phyloP scores from a whole-genome alignment of 2,797 vertebrate genomes.

The Rallus crepitans region DNA sequence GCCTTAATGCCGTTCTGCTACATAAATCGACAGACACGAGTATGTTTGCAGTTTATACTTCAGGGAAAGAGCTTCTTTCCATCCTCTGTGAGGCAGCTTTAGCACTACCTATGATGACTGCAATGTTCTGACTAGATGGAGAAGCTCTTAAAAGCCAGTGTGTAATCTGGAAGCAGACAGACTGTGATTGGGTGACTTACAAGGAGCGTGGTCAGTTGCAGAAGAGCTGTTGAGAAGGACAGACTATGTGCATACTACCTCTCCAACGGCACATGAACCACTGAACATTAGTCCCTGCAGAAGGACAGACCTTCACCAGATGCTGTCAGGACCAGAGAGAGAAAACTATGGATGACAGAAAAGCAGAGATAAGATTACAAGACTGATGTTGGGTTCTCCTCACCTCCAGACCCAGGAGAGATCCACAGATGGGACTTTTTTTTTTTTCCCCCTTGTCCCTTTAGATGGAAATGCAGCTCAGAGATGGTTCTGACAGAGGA shows the following conservation, averaged over 20 bases:
- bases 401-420: background rate
- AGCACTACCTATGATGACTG: accelerated
- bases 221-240: background rate
- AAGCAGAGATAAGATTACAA: background rate
- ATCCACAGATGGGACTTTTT: background rate
- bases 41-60: background rate
- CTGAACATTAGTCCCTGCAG: no score
- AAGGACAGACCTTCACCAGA: background rate
- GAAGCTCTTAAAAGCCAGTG: background rate
- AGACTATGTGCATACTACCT: background rate
- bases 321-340: background rate
- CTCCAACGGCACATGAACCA: no score
- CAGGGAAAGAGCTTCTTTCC: background rate
- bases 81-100: background rate
- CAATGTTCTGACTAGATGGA: background rate
- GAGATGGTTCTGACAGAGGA: accelerated
- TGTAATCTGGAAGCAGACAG: background rate
- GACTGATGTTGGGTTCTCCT: background rate
- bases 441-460: background rate
- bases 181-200: no score
- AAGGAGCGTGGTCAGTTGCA: background rate
- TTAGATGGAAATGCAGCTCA: background rate
- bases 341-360: background rate
- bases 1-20: background rate
- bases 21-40: accelerated